These are phyloP conservation scores for Helicolenus hilgendorfi DNA, from an alignment of 2,797 vertebrate genomes.

Conservation along the genomic window DNA sequence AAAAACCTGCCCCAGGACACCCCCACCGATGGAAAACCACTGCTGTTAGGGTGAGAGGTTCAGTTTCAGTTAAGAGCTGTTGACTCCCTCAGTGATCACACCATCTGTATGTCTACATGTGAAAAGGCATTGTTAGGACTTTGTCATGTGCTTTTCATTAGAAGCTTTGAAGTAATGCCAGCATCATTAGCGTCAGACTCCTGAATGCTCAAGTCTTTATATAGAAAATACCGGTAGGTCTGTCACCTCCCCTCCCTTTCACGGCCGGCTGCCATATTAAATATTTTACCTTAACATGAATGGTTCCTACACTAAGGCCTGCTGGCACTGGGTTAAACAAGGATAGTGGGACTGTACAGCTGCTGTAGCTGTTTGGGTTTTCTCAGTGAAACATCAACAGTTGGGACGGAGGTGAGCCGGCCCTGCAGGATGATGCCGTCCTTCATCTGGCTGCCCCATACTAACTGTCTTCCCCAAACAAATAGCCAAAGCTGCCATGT, in stretches of 20 bases:
- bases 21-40: conserved; percentile 84
- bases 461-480: not conserved
- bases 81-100: conserved; percentile 86
- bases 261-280: conserved; percentile 83
- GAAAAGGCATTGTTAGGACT: conserved; percentile 90
- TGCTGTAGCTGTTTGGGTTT: not conserved
- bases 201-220: conserved; percentile 87
- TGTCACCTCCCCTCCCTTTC: conserved; percentile 75
- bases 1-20: conserved; percentile 56
- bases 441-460: not conserved
- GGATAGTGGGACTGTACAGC: not conserved
- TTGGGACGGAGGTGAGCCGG: conserved; percentile 11
- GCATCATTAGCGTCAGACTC: conserved; percentile 90
- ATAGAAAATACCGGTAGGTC: conserved; percentile 74
- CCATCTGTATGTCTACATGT: conserved; percentile 90
- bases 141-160: conserved; percentile 96
- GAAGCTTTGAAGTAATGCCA: conserved; percentile 93
- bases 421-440: not conserved
- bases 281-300: conserved; percentile 63
- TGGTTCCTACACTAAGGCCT: conserved; percentile 7
- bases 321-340: not conserved
- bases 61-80: conserved; percentile 90
- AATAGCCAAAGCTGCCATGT: not conserved
- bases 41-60: conserved; percentile 89
- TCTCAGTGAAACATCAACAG: not conserved